Base-by-base conservation (phyloP, 92 coral and sea anemone genomes). In the Virgularia gustaviana region DNA sequence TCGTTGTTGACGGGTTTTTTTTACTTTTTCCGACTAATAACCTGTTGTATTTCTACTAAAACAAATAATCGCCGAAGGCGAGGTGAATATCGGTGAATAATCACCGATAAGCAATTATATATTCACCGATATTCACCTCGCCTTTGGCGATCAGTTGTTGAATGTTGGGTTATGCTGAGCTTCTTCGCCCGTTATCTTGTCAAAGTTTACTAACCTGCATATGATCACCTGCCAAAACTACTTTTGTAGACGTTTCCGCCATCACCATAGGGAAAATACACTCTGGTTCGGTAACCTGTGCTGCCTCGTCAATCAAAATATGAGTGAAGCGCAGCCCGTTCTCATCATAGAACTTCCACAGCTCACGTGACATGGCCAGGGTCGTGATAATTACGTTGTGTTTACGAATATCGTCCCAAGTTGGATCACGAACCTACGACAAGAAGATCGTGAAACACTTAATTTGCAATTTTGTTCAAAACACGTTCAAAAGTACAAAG, bases 201-300 rank as follows among this genome's bases (percentile, higher is more conserved):
- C 45, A 39, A 39, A 7, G 45, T 39, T 15, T 39, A 39, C 28
- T 52, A n/a, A 91, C 98, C 96, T 92, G 98, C 94, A 81, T 82
- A 49, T 92, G 90, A 68, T 92, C 98, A 41, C 98, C 98, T 12
- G 98, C 88, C 55, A 92, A 80, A 39, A 92, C 83, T 8, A 92
- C 79, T 61, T 87, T 89, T 52, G 98, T 92, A 70, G 81, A 75
- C 15, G 81, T 82, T 2, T 89, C 94, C n/a, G 96, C 98, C 31
- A 86, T 73, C 35, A 77, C 66, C 36, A 92, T 63, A 15, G 98
- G 98, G 2, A 76, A 86, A 49, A 92, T 13, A 8, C 86, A 80
- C 73, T 92, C 96, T 11, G 96, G 86, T 75, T 92, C 98, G 75
- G 88, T 78, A 15, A 96, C 98, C 64, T 92, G 98, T 35, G 98